Conservation (phyloP, 2,888 invertebrate species). For the Pilophorus perplexus region DNA sequence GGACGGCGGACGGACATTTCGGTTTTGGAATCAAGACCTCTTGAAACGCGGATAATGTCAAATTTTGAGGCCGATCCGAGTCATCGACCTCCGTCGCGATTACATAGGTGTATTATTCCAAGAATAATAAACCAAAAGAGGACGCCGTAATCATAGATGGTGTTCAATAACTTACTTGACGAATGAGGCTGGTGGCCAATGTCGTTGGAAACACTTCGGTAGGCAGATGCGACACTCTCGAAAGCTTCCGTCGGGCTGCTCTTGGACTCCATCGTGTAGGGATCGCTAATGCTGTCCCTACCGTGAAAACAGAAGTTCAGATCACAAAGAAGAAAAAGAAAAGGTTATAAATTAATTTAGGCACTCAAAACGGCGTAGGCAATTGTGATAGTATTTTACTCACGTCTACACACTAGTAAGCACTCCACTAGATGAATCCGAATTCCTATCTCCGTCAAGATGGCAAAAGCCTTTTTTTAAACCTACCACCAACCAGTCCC, state of each 20-base stretch:
- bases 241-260: slow-evolving; percentile 58
- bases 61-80: no score
- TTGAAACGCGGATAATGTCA: no score
- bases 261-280: slow-evolving; percentile 65
- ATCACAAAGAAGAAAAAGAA: no score
- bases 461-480: background rate
- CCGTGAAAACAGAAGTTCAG: slow-evolving; percentile 2
- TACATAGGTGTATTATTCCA: no score
- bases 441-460: background rate
- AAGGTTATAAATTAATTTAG: no score
- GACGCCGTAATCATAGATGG: background rate
- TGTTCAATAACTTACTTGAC: slow-evolving; percentile 57
- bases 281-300: slow-evolving; percentile 66
- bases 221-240: slow-evolving; percentile 63
- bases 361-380: background rate
- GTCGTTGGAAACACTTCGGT: slow-evolving; percentile 62
- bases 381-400: no score
- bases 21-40: no score
- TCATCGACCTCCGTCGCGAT: no score
- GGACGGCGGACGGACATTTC: no score
- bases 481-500: background rate
- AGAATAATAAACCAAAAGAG: background rate
- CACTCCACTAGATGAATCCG: no score
- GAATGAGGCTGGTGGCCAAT: slow-evolving; percentile 61
- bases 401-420: no score